Evolutionary conservation across 2,113 vertebrate genomes (phyloP).

Genomic region (Bos javanicus): DNA sequence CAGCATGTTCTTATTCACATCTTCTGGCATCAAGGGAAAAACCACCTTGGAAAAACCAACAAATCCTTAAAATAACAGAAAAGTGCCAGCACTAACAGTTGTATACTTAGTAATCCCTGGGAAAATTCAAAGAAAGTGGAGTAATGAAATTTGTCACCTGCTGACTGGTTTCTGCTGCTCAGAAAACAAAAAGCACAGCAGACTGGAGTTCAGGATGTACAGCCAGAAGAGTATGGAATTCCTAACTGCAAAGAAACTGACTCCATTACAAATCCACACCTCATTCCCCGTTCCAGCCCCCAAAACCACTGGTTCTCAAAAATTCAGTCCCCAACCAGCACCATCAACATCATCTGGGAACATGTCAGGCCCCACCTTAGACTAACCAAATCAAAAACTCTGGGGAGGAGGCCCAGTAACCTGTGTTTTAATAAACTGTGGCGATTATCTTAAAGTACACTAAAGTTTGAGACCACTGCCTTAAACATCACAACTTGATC

Average conservation of each 20-base stretch:
- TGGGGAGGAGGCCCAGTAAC: background rate
- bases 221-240: background rate
- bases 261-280: background rate
- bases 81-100: slow-evolving; percentile 60
- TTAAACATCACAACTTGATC: background rate
- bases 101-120: slow-evolving; percentile 51
- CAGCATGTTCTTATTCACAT: slow-evolving; percentile 15
- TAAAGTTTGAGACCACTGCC: background rate
- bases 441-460: background rate
- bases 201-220: slow-evolving; percentile 16
- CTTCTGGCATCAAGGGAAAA: slow-evolving; percentile 18
- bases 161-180: slow-evolving; percentile 55
- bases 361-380: background rate
- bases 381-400: background rate
- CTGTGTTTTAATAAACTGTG: background rate
- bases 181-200: slow-evolving; percentile 46
- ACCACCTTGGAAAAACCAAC: slow-evolving; percentile 57
- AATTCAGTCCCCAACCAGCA: background rate
- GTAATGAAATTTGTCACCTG: slow-evolving; percentile 64
- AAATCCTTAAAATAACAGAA: slow-evolving; percentile 56
- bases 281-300: background rate
- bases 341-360: background rate
- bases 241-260: background rate
- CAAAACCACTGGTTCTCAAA: background rate
- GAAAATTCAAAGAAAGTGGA: slow-evolving; percentile 66